Percentiles rank a stretch among this genome's conserved stretches.
These are phyloP conservation scores for Lycaon pictus DNA, from an alignment of 2,113 vertebrate species.

Conservation along the genomic window DNA sequence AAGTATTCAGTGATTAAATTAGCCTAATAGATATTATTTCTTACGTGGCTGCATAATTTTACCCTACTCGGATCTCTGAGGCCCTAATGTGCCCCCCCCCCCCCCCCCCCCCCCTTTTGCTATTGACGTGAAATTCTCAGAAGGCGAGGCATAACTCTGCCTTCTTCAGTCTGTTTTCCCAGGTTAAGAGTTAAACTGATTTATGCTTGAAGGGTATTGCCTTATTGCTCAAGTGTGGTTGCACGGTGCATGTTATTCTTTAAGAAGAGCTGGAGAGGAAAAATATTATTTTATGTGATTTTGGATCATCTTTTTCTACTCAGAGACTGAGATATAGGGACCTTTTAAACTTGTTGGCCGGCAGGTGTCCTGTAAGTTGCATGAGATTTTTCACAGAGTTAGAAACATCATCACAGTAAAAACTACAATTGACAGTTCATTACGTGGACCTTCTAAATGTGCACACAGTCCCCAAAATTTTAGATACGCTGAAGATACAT, in stretches of 20 bases:
- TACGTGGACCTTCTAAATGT: background rate
- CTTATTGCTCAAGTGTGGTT: slow-evolving; percentile 76
- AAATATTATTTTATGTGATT: slow-evolving; percentile 72
- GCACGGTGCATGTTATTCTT: slow-evolving; percentile 26
- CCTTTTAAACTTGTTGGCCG: slow-evolving; percentile 61
- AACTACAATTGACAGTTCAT: background rate
- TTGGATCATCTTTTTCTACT: slow-evolving; percentile 67
- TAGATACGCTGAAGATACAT: too few relatives aligned
- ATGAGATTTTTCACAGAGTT: background rate
- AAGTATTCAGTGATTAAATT: slow-evolving; percentile 98
- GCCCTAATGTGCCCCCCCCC: slow-evolving; percentile 90
- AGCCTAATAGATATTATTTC: slow-evolving; percentile 98
- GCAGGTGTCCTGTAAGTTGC: background rate
- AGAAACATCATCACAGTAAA: background rate
- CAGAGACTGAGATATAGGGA: slow-evolving; percentile 74
- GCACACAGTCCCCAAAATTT: background rate
- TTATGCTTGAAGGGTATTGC: slow-evolving; percentile 79
- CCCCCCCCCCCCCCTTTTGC: slow-evolving; percentile 87
- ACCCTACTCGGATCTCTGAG: slow-evolving; percentile 88
- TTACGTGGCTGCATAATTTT: slow-evolving; percentile 95
- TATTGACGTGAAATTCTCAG: slow-evolving; percentile 91
- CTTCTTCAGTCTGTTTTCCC: slow-evolving; percentile 83
- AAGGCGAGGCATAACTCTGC: slow-evolving; percentile 87
- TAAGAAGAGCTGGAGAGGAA: slow-evolving; percentile 49
- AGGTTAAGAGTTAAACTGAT: slow-evolving; percentile 90